phyloP scores from a whole-genome alignment of 2,888 invertebrate genomes.

The Choristoneura rosaceana region DNA sequence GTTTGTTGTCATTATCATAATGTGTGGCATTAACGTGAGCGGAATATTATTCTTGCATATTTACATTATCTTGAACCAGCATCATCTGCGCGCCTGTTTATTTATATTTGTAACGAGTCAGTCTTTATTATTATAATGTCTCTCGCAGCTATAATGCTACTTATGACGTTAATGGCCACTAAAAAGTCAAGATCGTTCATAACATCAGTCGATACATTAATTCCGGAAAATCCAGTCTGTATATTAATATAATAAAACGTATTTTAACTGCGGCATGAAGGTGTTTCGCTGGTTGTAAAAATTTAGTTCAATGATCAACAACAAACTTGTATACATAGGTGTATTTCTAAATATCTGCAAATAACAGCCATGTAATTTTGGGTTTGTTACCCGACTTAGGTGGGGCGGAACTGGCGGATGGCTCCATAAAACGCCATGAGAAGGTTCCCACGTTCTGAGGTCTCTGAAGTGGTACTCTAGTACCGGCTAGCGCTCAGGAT shows the following conservation, averaged over 20 bases:
- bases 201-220: constrained; percentile 5
- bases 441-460: constrained; percentile 24
- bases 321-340: neutral
- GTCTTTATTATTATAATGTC: constrained; percentile 14
- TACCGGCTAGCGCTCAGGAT: constrained; percentile 15
- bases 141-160: constrained; percentile 10
- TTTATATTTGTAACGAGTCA: constrained; percentile 16
- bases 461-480: neutral
- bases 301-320: neutral
- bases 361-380: constrained; percentile 1
- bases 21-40: constrained; percentile 6
- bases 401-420: constrained; percentile 13
- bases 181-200: constrained; percentile 23
- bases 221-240: constrained; percentile 17
- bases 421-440: constrained; percentile 19
- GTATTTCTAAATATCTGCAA: neutral
- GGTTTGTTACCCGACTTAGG: constrained; percentile 20
- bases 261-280: neutral
- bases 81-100: constrained; percentile 11
- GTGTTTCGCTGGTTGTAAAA: neutral
- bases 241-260: neutral
- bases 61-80: constrained; percentile 11
- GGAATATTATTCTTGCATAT: constrained; percentile 14
- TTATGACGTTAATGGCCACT: constrained; percentile 16
- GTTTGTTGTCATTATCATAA: constrained; percentile 9